Conservation (phyloP, 2,113 vertebrate genomes). For the Sula dactylatra region DNA sequence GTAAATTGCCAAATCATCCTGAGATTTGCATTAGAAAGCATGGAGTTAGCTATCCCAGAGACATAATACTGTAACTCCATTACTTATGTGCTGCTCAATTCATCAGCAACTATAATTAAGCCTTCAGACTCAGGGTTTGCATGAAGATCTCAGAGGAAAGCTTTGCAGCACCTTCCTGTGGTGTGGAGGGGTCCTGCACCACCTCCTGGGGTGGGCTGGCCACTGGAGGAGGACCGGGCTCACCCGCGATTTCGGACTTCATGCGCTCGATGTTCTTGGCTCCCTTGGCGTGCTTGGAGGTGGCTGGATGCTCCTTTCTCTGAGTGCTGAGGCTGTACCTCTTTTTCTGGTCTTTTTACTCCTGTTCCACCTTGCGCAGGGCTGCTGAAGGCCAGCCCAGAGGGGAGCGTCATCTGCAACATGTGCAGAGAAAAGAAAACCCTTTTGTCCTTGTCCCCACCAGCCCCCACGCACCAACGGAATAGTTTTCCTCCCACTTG, state of each 20-base stretch:
- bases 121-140: neutral
- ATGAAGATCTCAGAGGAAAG: neutral
- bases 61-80: fast-evolving
- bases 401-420: neutral
- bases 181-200: neutral
- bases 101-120: neutral
- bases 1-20: neutral
- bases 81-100: neutral
- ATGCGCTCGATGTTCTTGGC: fast-evolving
- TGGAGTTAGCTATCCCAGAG: neutral
- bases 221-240: neutral
- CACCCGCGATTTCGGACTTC: fast-evolving
- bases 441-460: neutral
- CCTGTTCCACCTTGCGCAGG: neutral
- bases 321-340: neutral
- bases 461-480: fast-evolving
- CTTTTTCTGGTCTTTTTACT: no score
- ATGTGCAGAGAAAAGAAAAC: neutral
- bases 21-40: neutral
- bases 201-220: neutral
- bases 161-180: neutral
- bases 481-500: neutral
- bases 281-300: fast-evolving
- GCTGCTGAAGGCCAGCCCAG: neutral
- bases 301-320: neutral